Percentiles rank a stretch among this genome's conserved stretches.
phyloP scores from a whole-genome alignment of 2,888 invertebrate species.

The Pristionchus mayeri region DNA sequence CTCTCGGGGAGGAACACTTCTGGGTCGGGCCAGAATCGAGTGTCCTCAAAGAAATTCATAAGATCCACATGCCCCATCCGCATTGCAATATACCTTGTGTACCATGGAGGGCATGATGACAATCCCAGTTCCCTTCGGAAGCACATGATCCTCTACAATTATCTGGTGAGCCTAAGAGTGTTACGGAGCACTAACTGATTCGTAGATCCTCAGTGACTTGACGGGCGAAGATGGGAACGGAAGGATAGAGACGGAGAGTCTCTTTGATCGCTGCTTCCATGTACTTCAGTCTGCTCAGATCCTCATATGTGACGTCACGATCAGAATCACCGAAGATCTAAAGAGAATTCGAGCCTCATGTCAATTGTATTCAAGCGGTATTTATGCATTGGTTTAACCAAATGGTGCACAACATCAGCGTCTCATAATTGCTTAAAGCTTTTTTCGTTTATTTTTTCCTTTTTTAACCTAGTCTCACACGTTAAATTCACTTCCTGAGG shows the following conservation, averaged over 20 bases:
- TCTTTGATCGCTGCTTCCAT: constrained; percentile 78
- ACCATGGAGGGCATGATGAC: constrained; percentile 76
- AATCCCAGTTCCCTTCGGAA: constrained; percentile 77
- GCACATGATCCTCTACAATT: constrained; percentile 65
- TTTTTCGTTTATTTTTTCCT: too few species aligned
- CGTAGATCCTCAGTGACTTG: constrained; percentile 76
- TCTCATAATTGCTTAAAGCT: too few species aligned
- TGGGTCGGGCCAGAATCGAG: constrained; percentile 47
- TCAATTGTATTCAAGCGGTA: too few species aligned
- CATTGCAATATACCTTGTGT: constrained; percentile 72
- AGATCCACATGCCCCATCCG: too few species aligned
- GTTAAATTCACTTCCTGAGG: too few species aligned
- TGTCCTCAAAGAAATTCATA: constrained; percentile 27
- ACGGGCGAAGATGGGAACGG: constrained; percentile 74
- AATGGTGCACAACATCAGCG: too few species aligned
- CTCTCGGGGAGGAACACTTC: constrained; percentile 77
- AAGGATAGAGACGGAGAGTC: constrained; percentile 74
- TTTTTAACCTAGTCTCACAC: too few species aligned
- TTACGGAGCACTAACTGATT: constrained; percentile 57
- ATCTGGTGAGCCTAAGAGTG: too few species aligned
- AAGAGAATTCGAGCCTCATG: neutral
- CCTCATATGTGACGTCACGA: constrained; percentile 78
- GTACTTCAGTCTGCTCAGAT: constrained; percentile 78
- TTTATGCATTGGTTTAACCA: too few species aligned
- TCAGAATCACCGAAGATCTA: constrained; percentile 63